A percentile compares a stretch with the other conserved stretches of the same genome.
Evolutionary conservation across 1,140 invertebrate genomes (phyloP).

Genomic region (Trinorchestia longiramus): DNA sequence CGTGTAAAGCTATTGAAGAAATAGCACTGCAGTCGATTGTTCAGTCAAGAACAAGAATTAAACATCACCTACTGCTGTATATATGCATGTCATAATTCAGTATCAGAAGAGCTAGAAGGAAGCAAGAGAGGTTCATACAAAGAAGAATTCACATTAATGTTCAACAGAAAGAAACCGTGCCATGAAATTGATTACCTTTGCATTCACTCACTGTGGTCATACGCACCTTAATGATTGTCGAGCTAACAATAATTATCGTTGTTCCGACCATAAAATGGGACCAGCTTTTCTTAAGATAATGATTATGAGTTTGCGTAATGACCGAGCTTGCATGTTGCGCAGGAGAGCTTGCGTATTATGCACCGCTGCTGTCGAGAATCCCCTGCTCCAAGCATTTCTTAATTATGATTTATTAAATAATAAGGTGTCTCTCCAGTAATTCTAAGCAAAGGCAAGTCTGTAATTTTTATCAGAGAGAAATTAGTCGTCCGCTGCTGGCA

Average conservation of each 20-base stretch:
- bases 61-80: neutral
- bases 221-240: neutral
- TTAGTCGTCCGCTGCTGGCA: neutral
- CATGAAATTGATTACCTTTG: neutral
- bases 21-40: neutral
- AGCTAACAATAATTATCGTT: neutral
- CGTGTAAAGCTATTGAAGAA: neutral
- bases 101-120: neutral
- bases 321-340: neutral
- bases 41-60: neutral
- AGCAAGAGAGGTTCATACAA: neutral
- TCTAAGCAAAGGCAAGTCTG: conserved; percentile 43
- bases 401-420: conserved; percentile 50
- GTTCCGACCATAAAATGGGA: neutral
- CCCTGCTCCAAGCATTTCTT: neutral
- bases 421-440: conserved; percentile 39
- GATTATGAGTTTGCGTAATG: neutral
- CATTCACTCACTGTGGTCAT: neutral
- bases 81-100: no score
- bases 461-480: conserved; percentile 25
- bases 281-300: neutral
- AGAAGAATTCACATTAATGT: neutral
- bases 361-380: neutral
- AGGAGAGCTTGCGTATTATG: conserved; percentile 10
- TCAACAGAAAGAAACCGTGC: neutral